phyloP scores from a whole-genome alignment of 2,113 vertebrate species.

The Pogona vitticeps region DNA sequence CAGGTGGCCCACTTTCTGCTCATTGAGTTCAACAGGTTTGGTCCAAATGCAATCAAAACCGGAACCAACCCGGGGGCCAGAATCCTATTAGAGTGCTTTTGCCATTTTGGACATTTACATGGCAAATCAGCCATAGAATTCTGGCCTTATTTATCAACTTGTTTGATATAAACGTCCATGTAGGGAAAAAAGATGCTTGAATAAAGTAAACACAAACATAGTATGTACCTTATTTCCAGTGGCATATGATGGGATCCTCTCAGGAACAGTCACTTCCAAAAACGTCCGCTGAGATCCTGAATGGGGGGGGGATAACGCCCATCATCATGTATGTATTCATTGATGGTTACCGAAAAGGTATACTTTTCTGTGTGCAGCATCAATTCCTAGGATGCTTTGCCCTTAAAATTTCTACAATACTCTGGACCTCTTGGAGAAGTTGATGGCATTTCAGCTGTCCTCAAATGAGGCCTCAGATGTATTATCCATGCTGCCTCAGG shows the following conservation, averaged over 20 bases:
- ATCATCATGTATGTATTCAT: background rate
- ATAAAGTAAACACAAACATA: background rate
- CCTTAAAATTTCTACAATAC: background rate
- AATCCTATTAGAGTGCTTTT: too few species aligned
- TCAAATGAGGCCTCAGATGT: too few species aligned
- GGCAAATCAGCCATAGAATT: too few species aligned
- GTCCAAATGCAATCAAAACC: too few species aligned
- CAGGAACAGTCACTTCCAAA: conserved; percentile 58
- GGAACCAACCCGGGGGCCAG: too few species aligned
- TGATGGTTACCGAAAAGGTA: too few species aligned
- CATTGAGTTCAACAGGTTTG: too few species aligned
- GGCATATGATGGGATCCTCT: conserved; percentile 46
- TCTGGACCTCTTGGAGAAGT: background rate
- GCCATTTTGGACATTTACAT: too few species aligned
- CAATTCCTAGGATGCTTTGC: background rate
- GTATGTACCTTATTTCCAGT: conserved; percentile 40
- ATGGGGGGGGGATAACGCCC: conserved; percentile 1
- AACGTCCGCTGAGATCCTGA: conserved; percentile 48
- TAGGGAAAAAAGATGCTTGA: background rate
- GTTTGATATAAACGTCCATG: background rate
- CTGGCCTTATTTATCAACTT: too few species aligned
- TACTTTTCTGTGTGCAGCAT: too few species aligned
- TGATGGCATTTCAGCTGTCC: background rate
- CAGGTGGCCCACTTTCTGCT: too few species aligned
- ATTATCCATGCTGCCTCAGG: too few species aligned